Percentiles rank a stretch among this genome's conserved stretches.
Conservation (phyloP, 1,140 invertebrate genomes). For the Zaprionus inermis region DNA sequence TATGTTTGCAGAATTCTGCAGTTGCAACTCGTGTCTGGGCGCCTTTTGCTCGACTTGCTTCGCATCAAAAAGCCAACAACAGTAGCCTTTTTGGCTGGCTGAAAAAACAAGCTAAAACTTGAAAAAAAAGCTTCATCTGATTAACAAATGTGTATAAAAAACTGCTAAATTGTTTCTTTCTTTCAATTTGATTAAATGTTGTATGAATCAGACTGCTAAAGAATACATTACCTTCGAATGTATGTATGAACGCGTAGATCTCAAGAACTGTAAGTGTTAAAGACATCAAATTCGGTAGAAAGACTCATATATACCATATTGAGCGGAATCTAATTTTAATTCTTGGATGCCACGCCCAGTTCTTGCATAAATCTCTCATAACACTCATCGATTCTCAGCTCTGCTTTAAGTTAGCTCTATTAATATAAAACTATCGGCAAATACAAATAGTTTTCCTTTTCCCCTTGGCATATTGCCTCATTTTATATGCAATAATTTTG, state of each 20-base stretch:
- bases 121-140: too few species aligned
- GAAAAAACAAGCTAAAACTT: too few species aligned
- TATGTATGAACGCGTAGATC: background rate
- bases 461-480: background rate
- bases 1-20: constrained; percentile 6
- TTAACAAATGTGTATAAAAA: too few species aligned
- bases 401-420: too few species aligned
- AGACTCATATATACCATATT: background rate
- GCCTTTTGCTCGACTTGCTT: constrained; percentile 14
- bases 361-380: too few species aligned
- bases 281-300: background rate
- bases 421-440: too few species aligned
- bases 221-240: background rate
- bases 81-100: background rate
- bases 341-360: background rate
- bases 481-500: background rate
- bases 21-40: constrained; percentile 1
- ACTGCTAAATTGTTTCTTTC: background rate
- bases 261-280: background rate
- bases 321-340: background rate
- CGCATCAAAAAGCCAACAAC: constrained; percentile 7
- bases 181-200: background rate
- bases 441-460: background rate
- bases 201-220: too few species aligned
- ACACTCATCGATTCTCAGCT: too few species aligned